Conservation (phyloP, 1,140 invertebrate genomes). For the Penaeus chinensis region DNA sequence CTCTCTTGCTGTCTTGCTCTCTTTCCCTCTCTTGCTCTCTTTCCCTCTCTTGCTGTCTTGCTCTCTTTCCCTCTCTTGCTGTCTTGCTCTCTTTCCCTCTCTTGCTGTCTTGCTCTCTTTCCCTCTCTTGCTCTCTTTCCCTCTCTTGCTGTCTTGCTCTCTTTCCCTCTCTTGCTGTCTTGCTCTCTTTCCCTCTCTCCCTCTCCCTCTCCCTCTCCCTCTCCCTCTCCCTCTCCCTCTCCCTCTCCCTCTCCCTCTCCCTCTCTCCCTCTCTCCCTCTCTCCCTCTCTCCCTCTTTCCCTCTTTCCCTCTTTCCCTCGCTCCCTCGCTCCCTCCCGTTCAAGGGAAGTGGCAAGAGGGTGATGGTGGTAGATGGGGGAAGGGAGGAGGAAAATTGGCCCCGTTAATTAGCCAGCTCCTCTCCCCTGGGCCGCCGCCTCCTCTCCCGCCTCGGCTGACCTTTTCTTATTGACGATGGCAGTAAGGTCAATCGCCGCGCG, state of each 20-base stretch:
- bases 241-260: constrained; percentile 9
- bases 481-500: too few species aligned
- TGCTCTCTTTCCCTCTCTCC: neutral
- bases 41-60: too few species aligned
- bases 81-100: neutral
- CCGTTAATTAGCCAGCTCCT: too few species aligned
- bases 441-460: too few species aligned
- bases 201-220: neutral
- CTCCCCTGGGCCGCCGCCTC: too few species aligned
- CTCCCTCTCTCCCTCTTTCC: constrained; percentile 5
- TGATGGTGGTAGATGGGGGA: too few species aligned
- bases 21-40: neutral
- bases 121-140: neutral
- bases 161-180: neutral
- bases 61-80: neutral
- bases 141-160: neutral
- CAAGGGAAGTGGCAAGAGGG: too few species aligned
- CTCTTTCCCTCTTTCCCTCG: neutral
- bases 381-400: too few species aligned
- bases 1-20: neutral
- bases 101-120: neutral
- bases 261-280: constrained; percentile 12
- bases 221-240: neutral
- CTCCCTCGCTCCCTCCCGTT: too few species aligned
- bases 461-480: too few species aligned